Evolutionary conservation across 1,140 invertebrate species (phyloP), one percentile per base, ranked within the genome.

Genomic region (Nymphalis io): DNA sequence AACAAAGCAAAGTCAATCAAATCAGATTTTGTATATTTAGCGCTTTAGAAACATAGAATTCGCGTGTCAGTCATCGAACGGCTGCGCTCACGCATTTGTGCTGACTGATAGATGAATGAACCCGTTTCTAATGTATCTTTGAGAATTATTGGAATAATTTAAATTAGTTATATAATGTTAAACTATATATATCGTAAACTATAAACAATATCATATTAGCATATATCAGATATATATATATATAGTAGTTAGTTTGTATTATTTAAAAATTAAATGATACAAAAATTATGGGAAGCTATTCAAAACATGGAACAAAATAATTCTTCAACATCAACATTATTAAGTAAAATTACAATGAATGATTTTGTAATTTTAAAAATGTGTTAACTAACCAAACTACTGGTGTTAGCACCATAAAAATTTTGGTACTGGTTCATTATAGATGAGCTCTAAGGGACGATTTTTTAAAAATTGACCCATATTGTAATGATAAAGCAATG

Each of bases 31-130:
- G 23, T 55, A 27, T 55, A 55, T 55, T 55, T 27, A 55, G 51
- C 51, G 51, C 20, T 55, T 55, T 23, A 4, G 15, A 20, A 63
- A 53, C 21, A 51, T 57, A 53, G 62, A 65, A 65, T 65, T 65
- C 51, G 44, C 60, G 8, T 39, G 66, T 75, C 70, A 67, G 58
- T 75, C 74, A 46, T 70, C 70, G 51, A 38, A 15, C 16, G 20
- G 42, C 0, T 66, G 39, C 51, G 39, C 42, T 61, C 65, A 63
- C 70, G 59, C 40, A 11, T 33, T 3, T 44, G 38, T 51, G 70
- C 8, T 72, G 70, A 72, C 42, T 38, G 70, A 72, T 68, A 60
- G 51, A 72, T 67, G 64, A 63, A 72, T 61, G 48, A 58, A 61
- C 59, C 13, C 44, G 27, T 51, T 51, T 23, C 18, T 62, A 18